Base-by-base conservation (phyloP, 1,140 invertebrate species). In the Goniozus legneri region DNA sequence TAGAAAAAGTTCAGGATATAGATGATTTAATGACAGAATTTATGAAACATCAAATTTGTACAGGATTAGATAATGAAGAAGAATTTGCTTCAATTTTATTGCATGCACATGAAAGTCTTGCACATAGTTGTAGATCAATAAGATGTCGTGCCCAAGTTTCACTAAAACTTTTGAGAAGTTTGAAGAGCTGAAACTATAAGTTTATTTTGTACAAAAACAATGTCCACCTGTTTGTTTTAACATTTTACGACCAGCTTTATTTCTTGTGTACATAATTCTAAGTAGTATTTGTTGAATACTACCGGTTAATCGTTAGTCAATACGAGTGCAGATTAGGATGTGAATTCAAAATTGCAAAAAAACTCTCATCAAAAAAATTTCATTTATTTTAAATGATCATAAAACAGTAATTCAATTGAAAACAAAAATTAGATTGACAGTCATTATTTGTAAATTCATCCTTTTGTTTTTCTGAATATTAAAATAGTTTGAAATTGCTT, bases 101-200 rank as follows among this genome's bases (percentile, higher is more conserved):
- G 43, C 56, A 61, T 1, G 65, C 59, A 19, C 66, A 70, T 54
- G 65, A 58, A 16, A 75, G 73, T 47, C 58, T 75, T 6, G 49
- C 47, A 31, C 64, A 70, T 44, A 73, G 69, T 54, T 74, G 66
- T 51, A 65, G 61, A 52, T 59, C 62, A 7, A 35, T 74, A 6
- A 74, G 65, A 52, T 64, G 57, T 31, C 66, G 73, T 8, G 48
- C 63, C 14, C 52, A 62, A 41, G 51, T 60, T 18, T 72, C 70
- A 22, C 50, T 67, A n/a, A 74, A 72, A 60, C 52, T 75, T 14
- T 27, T 76, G n/a, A 74, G 62, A 34, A 68, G 54, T 50, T 62
- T 73, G 54, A 70, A 69, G 47, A 76, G 72, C 59, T 76, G 69
- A 76, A 73, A 63, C 54, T 67, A 55, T 67, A 67, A 47, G 64